These are phyloP conservation scores for Agrotis clavis DNA, from an alignment of 2,888 invertebrate genomes.

Conservation along the genomic window DNA sequence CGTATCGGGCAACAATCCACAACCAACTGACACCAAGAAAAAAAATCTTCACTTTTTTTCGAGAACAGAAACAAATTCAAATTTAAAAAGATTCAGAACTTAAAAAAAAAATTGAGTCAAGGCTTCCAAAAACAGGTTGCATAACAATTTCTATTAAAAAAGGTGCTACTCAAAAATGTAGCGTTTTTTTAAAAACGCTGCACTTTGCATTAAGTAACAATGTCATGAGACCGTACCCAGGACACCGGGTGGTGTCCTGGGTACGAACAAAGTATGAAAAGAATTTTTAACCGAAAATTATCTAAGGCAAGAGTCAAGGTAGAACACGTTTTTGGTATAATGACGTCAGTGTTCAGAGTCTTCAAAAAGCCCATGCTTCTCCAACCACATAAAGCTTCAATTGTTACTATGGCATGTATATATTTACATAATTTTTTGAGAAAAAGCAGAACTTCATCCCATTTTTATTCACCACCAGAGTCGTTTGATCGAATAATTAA, in stretches of 20 bases:
- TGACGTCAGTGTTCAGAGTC: slow-evolving; percentile 1
- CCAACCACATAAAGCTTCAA: slow-evolving; percentile 4
- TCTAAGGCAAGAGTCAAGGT: neutral
- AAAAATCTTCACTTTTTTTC: too few relatives aligned
- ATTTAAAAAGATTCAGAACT: too few relatives aligned
- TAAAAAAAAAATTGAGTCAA: too few relatives aligned
- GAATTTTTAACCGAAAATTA: neutral
- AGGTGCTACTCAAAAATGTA: too few relatives aligned
- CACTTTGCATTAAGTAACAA: too few relatives aligned
- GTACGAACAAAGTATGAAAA: slow-evolving; percentile 4
- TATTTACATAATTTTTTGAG: neutral
- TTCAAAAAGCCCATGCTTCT: slow-evolving; percentile 8
- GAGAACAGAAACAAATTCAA: too few relatives aligned
- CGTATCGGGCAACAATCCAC: too few relatives aligned
- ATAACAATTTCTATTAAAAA: too few relatives aligned
- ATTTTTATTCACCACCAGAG: slow-evolving; percentile 4
- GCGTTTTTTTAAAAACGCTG: too few relatives aligned
- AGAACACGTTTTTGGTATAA: neutral
- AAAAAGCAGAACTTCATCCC: neutral
- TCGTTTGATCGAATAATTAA: slow-evolving; percentile 8
- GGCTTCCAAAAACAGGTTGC: too few relatives aligned
- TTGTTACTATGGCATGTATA: slow-evolving; percentile 1
- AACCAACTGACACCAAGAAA: too few relatives aligned
- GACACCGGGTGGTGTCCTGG: neutral
- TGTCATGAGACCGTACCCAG: too few relatives aligned